Percentiles rank a stretch among this genome's conserved stretches.
Evolutionary conservation across 2,888 invertebrate genomes (phyloP).

Genomic region (Leptopilina syphax): DNA sequence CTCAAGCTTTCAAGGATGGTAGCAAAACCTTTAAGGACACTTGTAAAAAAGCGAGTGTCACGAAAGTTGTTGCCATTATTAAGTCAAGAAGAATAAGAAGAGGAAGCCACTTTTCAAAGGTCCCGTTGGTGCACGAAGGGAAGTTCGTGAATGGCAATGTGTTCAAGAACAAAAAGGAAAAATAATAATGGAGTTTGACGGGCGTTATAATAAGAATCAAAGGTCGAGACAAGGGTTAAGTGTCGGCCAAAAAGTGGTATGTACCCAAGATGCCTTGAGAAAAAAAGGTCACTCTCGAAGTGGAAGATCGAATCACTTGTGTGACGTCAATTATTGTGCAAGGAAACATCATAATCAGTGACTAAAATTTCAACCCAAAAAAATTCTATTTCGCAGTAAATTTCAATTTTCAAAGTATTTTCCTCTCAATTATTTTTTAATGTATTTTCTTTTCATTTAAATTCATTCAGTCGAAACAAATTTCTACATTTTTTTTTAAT

Average conservation of each 20-base stretch:
- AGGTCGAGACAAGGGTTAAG: conserved; percentile 37
- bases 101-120: conserved; percentile 41
- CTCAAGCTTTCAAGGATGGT: conserved; percentile 14
- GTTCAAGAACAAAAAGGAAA: neutral
- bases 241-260: conserved; percentile 27
- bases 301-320: conserved; percentile 35
- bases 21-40: conserved; percentile 31
- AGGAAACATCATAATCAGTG: conserved; percentile 13
- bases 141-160: conserved; percentile 33
- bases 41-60: conserved; percentile 36
- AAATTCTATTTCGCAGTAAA: neutral
- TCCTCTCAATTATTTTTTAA: too few species aligned
- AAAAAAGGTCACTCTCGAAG: conserved; percentile 32
- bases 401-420: too few species aligned
- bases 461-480: too few species aligned
- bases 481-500: too few species aligned
- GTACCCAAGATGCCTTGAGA: conserved; percentile 17
- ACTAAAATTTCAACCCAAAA: conserved; percentile 1
- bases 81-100: conserved; percentile 30
- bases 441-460: too few species aligned
- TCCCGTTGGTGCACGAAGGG: conserved; percentile 34
- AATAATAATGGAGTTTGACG: conserved; percentile 25
- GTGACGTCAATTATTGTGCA: conserved; percentile 4
- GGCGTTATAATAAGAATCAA: conserved; percentile 30
- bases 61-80: conserved; percentile 36